Percentiles rank a stretch among this genome's conserved stretches.
Evolutionary conservation across 1,140 invertebrate species (phyloP).

Genomic region (Dreissena polymorpha): DNA sequence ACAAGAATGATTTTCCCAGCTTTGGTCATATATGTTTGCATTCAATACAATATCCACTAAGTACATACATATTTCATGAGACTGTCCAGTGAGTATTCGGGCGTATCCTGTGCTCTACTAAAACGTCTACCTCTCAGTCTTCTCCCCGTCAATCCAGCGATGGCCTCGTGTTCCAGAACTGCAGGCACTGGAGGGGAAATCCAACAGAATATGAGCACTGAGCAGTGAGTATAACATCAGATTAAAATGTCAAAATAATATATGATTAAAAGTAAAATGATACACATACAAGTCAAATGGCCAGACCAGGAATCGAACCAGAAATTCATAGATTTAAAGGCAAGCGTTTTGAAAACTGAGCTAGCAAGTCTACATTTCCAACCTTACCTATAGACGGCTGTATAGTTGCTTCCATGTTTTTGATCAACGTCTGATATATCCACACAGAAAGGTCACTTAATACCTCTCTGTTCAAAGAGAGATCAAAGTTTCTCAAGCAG

Average conservation of each 20-base stretch:
- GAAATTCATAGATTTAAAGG: too few relatives aligned
- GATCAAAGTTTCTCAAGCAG: constrained; percentile 93
- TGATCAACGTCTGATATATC: constrained; percentile 88
- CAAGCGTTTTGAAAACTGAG: too few relatives aligned
- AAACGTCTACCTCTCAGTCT: constrained; percentile 76
- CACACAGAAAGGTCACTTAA: constrained; percentile 91
- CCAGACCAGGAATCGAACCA: too few relatives aligned
- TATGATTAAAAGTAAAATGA: too few relatives aligned
- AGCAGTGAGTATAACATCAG: neutral
- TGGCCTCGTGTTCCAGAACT: constrained; percentile 95
- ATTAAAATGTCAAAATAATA: too few relatives aligned
- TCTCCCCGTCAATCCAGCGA: constrained; percentile 84
- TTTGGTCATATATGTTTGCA: too few relatives aligned
- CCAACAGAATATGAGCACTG: neutral
- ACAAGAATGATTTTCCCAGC: too few relatives aligned
- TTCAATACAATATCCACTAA: neutral
- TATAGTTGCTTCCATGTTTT: constrained; percentile 89
- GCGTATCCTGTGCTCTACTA: constrained; percentile 65
- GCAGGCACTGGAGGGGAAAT: constrained; percentile 86
- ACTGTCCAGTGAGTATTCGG: constrained; percentile 69
- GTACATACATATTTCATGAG: constrained; percentile 72
- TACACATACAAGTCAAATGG: too few relatives aligned
- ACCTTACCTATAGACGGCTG: constrained; percentile 87
- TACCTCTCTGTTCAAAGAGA: too few relatives aligned
- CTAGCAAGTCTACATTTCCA: neutral